Evolutionary conservation across 2,797 vertebrate species (phyloP).

Genomic region (Amazona ochrocephala): DNA sequence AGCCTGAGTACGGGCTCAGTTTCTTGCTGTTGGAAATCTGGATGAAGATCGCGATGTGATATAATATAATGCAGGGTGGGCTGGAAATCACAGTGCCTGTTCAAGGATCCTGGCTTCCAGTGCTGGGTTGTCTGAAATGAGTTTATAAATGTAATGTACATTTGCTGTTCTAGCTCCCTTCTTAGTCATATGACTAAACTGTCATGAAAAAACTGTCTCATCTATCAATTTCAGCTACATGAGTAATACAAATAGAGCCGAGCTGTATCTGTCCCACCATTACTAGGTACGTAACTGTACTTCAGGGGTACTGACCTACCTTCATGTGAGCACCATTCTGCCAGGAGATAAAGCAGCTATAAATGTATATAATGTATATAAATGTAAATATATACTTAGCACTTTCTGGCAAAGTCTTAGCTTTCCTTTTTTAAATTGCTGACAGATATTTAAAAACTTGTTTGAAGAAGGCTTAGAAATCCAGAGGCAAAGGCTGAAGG

Average conservation of each 20-base stretch:
- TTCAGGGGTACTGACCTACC: not conserved
- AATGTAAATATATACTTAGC: not conserved
- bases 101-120: not conserved
- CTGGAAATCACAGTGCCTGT: not conserved
- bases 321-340: not conserved
- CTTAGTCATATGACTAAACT: not conserved
- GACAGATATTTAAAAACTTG: conserved; percentile 90
- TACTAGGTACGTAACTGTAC: not conserved
- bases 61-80: not conserved
- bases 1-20: conserved; percentile 5
- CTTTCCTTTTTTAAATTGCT: conserved; percentile 1
- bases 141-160: not conserved
- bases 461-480: conserved; percentile 93
- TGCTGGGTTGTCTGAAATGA: not conserved
- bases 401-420: not conserved
- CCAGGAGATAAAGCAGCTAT: not conserved
- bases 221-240: not conserved
- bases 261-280: not conserved
- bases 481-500: conserved; percentile 88
- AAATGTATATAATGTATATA: not conserved
- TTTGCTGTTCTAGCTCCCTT: not conserved
- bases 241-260: not conserved
- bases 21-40: conserved; percentile 35
- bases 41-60: not conserved
- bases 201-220: not conserved